Base-by-base conservation (phyloP, 2,888 invertebrate genomes). In the Campoplex capitator region DNA sequence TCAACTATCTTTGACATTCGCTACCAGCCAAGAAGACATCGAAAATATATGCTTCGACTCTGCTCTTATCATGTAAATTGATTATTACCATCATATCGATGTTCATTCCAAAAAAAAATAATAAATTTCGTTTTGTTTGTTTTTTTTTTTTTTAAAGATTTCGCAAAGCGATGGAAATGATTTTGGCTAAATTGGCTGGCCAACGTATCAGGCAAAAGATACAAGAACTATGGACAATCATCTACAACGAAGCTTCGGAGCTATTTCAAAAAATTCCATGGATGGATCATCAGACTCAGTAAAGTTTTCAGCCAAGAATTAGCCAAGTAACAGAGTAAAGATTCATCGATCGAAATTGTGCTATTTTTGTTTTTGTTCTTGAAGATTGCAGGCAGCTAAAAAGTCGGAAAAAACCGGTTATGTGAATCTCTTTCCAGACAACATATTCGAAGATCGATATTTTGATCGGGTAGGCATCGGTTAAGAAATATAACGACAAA, bases 251-350 rank as follows among this genome's bases (percentile, higher is more conserved):
- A 45, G 88, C 85, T 11, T 80, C 62, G 7, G 45, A 67, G 35
- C 73, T 85, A 0, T 82, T 89, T 62, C 79, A 75, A 2, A 83
- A 42, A 74, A 84, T 89, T 80, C 86, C 89, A 11, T 89, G 89
- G 89, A 89, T 89, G 88, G 89, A 89, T 87, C 82, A 88, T 71
- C 81, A 85, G 56, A 89, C 89, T 35, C 84, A 77, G 89, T 89
- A 76, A 28, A 45, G 16, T 67, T 11, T 42, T 42, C 23, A 23
- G 23, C 32, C 7, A 42, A 23, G n/a, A 38, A 32, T 32, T 62
- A 13, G 32, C 6, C 6, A 51, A 51, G 51, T n/a, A 45, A 58
- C 32, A 0, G 6, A 32, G 16, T 32, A 23, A 23, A 23, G 1
- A 62, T 32, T 32, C 11, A 32, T 32, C 32, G 1, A 62, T 32